Percentiles rank a stretch among this genome's conserved stretches.
phyloP scores from a whole-genome alignment of 1,140 invertebrate genomes.

The Drosophila suzukii region DNA sequence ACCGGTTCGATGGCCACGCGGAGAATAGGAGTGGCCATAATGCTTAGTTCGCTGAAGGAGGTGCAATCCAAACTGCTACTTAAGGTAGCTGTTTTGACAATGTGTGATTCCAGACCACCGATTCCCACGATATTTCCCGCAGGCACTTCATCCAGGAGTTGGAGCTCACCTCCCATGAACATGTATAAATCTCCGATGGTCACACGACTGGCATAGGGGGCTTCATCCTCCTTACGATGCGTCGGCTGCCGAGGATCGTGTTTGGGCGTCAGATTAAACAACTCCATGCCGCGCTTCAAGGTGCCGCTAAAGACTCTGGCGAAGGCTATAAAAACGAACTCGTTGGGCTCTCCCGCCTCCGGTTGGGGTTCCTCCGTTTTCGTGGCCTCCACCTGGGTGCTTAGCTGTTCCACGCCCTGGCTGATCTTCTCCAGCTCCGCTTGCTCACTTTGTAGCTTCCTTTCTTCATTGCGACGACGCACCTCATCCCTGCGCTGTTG shows the following conservation, averaged over 20 bases:
- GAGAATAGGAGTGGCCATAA: constrained; percentile 94
- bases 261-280: constrained; percentile 95
- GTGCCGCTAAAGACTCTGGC: constrained; percentile 96
- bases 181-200: constrained; percentile 92
- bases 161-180: constrained; percentile 97
- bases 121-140: constrained; percentile 97
- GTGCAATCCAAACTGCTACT: constrained; percentile 93
- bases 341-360: constrained; percentile 67
- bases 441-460: constrained; percentile 85
- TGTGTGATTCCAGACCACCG: constrained; percentile 93
- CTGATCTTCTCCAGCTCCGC: constrained; percentile 85
- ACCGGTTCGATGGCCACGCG: constrained; percentile 97
- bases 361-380: constrained; percentile 59
- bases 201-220: constrained; percentile 86
- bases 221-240: constrained; percentile 59
- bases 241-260: constrained; percentile 90
- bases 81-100: constrained; percentile 96
- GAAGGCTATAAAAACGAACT: constrained; percentile 95
- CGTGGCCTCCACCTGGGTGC: constrained; percentile 45
- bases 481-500: constrained; percentile 89
- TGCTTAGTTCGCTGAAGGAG: constrained; percentile 93
- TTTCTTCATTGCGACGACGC: constrained; percentile 87
- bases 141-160: constrained; percentile 91
- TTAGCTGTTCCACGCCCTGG: constrained; percentile 84
- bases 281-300: constrained; percentile 90